phyloP scores from a whole-genome alignment of 2,797 vertebrate genomes.

The Malurus splendens region DNA sequence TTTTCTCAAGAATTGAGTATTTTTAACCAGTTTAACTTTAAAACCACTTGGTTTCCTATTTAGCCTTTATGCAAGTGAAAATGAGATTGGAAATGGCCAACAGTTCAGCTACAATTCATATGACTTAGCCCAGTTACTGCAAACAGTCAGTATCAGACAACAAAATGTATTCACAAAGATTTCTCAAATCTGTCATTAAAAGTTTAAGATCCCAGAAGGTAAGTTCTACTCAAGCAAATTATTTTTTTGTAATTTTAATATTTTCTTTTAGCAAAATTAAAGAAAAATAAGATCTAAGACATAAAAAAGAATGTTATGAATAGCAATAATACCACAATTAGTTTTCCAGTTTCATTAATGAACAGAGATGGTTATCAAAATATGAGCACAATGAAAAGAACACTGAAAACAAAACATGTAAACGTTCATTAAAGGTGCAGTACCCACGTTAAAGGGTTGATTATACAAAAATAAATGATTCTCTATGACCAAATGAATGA shows the following conservation, averaged over 20 bases:
- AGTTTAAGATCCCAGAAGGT: background rate
- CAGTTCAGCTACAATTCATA: background rate
- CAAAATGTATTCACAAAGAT: background rate
- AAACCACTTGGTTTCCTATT: background rate
- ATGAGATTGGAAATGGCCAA: background rate
- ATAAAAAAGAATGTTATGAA: background rate
- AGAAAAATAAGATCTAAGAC: background rate
- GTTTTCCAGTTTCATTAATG: background rate
- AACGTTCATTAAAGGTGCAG: slow-evolving; percentile 70
- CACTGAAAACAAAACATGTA: slow-evolving; percentile 12
- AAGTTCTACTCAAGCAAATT: background rate
- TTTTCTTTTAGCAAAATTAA: slow-evolving; percentile 8
- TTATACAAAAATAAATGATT: slow-evolving; percentile 3
- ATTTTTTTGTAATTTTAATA: background rate
- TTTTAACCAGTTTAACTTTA: background rate
- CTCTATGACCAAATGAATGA: slow-evolving; percentile 62
- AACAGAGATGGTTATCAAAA: background rate
- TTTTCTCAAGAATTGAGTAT: background rate
- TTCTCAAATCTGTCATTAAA: background rate
- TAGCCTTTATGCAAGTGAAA: background rate
- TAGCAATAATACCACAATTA: background rate
- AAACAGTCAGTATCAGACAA: background rate
- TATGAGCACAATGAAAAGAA: slow-evolving; percentile 23
- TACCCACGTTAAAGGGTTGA: slow-evolving; percentile 64
- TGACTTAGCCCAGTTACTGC: background rate